A percentile compares a stretch with the other conserved stretches of the same genome.
Conservation (phyloP, 2,797 vertebrate genomes). For the Bryconaethiops microstoma region DNA sequence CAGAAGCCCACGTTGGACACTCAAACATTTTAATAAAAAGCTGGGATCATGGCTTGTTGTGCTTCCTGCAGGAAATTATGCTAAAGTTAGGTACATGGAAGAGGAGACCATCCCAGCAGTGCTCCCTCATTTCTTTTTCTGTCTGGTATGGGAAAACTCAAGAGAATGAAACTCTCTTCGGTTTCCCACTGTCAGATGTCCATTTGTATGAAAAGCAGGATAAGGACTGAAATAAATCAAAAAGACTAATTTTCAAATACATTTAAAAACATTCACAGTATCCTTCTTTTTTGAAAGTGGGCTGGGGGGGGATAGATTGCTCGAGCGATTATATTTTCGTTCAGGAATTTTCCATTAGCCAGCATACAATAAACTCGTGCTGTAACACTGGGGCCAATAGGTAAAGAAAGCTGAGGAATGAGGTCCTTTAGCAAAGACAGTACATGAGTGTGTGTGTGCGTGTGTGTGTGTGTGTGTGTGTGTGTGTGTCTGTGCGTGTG, state of each 20-base stretch:
- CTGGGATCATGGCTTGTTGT: constrained; percentile 45
- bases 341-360: constrained; percentile 59
- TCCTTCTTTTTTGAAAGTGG: constrained; percentile 24
- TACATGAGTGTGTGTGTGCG: too few species aligned
- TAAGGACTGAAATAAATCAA: constrained; percentile 31
- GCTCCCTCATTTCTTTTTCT: constrained; percentile 27
- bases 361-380: constrained; percentile 60
- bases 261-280: constrained; percentile 44
- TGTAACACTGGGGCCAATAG: constrained; percentile 45
- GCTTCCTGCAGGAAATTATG: constrained; percentile 55
- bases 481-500: too few species aligned
- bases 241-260: not conserved
- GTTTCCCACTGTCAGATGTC: constrained; percentile 36
- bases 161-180: constrained; percentile 1
- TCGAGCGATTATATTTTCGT: constrained; percentile 53
- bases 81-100: constrained; percentile 42
- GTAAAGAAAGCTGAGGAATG: constrained; percentile 39
- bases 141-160: not conserved
- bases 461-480: too few species aligned
- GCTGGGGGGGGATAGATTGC: constrained; percentile 20
- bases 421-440: constrained; percentile 30
- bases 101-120: constrained; percentile 18
- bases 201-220: constrained; percentile 20
- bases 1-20: constrained; percentile 55
- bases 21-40: constrained; percentile 60